Conservation (phyloP, 1,140 invertebrate species). For the Cydia splendana region DNA sequence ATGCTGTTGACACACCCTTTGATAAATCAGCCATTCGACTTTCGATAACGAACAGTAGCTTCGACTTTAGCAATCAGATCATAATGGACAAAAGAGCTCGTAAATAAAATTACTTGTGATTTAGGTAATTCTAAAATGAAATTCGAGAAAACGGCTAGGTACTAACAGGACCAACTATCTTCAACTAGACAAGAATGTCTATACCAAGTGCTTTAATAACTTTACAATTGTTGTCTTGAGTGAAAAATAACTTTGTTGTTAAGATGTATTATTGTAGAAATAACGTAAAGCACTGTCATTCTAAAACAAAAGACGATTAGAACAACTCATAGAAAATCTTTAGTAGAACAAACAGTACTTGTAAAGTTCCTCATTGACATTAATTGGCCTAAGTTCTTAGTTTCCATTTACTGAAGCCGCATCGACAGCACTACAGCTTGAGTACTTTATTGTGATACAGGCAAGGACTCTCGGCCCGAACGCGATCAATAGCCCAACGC, state of each 20-base stretch:
- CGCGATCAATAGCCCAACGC: constrained; percentile 7
- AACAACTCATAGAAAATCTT: not conserved
- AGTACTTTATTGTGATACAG: constrained; percentile 21
- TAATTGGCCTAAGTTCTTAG: constrained; percentile 12
- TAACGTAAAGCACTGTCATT: not conserved
- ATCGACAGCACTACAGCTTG: constrained; percentile 12
- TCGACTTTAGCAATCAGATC: not conserved
- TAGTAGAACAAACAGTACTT: not conserved
- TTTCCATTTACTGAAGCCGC: not conserved
- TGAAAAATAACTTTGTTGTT: no score
- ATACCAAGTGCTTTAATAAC: not conserved
- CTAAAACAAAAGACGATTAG: not conserved
- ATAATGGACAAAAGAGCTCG: not conserved
- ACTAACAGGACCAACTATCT: not conserved
- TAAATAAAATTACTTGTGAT: not conserved
- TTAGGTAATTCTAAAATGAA: not conserved
- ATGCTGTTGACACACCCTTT: constrained; percentile 15
- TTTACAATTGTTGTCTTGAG: not conserved
- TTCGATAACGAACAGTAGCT: not conserved
- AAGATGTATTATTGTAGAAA: not conserved
- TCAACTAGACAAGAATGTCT: not conserved
- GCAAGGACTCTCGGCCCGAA: constrained; percentile 5
- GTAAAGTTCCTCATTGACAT: not conserved
- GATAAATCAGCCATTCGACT: not conserved
- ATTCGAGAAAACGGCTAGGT: not conserved